Evolutionary conservation across 2,888 invertebrate genomes (phyloP), one percentile per base, ranked within the genome.

Genomic region (Agrochola lychnidis): DNA sequence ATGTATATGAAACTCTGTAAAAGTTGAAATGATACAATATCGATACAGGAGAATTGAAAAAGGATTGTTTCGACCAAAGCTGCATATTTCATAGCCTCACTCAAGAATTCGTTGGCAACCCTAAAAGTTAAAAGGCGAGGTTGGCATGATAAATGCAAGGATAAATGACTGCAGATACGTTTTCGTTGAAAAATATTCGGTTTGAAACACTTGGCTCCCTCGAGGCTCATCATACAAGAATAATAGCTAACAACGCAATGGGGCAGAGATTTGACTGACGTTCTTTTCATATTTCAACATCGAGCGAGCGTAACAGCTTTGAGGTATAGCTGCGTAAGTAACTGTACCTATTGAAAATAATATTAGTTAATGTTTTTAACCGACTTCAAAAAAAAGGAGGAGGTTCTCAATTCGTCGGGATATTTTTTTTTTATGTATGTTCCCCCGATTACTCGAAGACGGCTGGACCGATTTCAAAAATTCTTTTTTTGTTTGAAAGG

Each of bases 121-220:
- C 87, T 87, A 73, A 51, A 83, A 86, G 70, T 76, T 66, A 62
- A 74, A 59, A 70, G 69, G 62, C 62, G 64, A 78, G 70, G 78
- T 86, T 80, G 80, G 82, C 73, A 89, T 89, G 86, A 90, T 89
- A 90, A 84, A 89, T 88, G 84, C 84, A 86, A 82, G 83, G 83
- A 86, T 85, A 87, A 88, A 90, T 86, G 78, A 89, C 83, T 84
- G 72, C 78, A 81, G 81, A 87, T 86, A 85, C 80, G 79, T 80
- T 88, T 73, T 66, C 68, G 70, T 63, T 78, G 86, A 86, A 86
- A 86, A 80, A 86, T 88, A 86, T 86, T 83, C 74, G 74, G 80
- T 81, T 86, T 83, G 76, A 74, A 86, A 83, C 83, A 80, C 86
- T 83, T 80, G 70, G 70, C 76, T 87, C 76, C 71, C 81, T 48